Percentiles rank a stretch among this genome's conserved stretches.
phyloP scores from a whole-genome alignment of 2,888 invertebrate species.

The Cataglyphis albicans region DNA sequence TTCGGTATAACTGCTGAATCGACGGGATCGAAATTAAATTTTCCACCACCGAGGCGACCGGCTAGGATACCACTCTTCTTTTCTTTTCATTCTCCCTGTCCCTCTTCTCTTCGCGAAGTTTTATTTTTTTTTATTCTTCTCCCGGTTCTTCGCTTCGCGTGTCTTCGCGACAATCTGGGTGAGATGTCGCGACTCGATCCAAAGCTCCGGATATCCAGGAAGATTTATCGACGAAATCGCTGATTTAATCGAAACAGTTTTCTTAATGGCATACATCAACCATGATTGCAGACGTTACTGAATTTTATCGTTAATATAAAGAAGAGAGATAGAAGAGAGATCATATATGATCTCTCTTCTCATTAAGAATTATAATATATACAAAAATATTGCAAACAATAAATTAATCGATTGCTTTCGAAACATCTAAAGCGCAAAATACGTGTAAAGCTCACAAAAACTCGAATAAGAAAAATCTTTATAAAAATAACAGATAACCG shows the following conservation, averaged over 20 bases:
- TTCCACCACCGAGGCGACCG: constrained; percentile 81
- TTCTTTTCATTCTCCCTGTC: constrained; percentile 53
- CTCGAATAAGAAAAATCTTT: background rate
- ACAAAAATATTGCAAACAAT: background rate
- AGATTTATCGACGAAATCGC: constrained; percentile 10
- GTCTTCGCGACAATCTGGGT: constrained; percentile 54
- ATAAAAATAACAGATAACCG: constrained; percentile 44
- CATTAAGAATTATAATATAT: background rate
- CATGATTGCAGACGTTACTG: background rate
- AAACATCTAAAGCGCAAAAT: background rate
- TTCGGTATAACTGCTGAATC: constrained; percentile 88
- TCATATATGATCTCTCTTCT: background rate
- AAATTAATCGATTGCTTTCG: background rate
- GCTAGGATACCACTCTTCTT: constrained; percentile 59
- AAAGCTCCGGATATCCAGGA: constrained; percentile 20
- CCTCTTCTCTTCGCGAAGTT: constrained; percentile 49
- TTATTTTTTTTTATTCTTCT: constrained; percentile 47
- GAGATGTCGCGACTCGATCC: constrained; percentile 68
- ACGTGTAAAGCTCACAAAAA: background rate
- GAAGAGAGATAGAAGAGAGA: background rate
- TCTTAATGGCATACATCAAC: constrained; percentile 6
- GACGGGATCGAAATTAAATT: constrained; percentile 88
- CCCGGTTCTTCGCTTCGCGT: constrained; percentile 30
- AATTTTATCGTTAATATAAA: background rate
- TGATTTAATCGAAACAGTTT: background rate